phyloP scores from a whole-genome alignment of 2,888 invertebrate species.

The Eupeodes latifasciatus region DNA sequence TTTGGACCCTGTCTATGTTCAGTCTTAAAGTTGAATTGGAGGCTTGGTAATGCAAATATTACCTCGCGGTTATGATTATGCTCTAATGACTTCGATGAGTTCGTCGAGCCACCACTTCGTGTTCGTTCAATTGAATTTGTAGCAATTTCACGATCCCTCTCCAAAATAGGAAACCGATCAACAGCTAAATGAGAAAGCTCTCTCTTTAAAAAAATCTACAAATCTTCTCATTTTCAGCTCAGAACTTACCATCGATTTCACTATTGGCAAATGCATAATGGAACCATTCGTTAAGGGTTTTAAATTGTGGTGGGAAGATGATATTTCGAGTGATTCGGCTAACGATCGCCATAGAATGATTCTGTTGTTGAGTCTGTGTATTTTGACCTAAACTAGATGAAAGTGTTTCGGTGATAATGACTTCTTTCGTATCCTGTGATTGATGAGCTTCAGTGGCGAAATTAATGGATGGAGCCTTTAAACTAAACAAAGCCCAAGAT shows the following conservation, averaged over 20 bases:
- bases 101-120: constrained; percentile 82
- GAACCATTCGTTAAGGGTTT: constrained; percentile 97
- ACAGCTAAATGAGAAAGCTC: constrained; percentile 87
- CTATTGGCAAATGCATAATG: constrained; percentile 97
- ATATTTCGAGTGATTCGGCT: constrained; percentile 96
- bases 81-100: constrained; percentile 88
- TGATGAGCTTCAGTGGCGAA: constrained; percentile 97
- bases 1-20: constrained; percentile 93
- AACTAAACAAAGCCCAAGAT: constrained; percentile 97
- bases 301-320: constrained; percentile 97
- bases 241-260: constrained; percentile 93
- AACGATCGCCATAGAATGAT: constrained; percentile 97
- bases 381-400: constrained; percentile 94
- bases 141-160: constrained; percentile 89
- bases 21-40: constrained; percentile 96
- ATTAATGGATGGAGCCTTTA: constrained; percentile 96
- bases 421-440: constrained; percentile 89
- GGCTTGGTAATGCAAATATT: constrained; percentile 97
- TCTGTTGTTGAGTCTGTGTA: constrained; percentile 87
- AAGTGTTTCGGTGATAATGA: constrained; percentile 95
- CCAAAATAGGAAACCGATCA: constrained; percentile 95
- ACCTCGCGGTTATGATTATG: constrained; percentile 95
- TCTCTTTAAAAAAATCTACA: background rate
- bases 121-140: constrained; percentile 86
- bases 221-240: background rate